These are phyloP conservation scores for Heliconius eleuchia DNA, from an alignment of 1,140 invertebrate species.

Conservation along the genomic window DNA sequence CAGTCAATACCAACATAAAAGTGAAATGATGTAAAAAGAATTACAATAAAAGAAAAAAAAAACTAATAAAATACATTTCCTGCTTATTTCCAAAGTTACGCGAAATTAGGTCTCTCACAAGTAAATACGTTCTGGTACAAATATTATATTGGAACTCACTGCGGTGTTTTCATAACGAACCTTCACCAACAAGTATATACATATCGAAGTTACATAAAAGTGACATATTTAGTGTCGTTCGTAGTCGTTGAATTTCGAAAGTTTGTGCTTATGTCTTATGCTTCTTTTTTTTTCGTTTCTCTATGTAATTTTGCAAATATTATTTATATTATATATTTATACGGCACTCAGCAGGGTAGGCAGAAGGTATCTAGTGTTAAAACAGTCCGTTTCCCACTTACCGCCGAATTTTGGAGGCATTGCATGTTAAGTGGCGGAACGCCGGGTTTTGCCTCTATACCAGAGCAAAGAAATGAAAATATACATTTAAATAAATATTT, in stretches of 20 bases:
- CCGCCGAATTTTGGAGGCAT: no score
- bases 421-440: no score
- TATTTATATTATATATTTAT: not conserved
- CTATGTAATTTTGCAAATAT: not conserved
- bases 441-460: no score
- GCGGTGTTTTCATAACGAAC: constrained; percentile 24
- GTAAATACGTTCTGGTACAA: constrained; percentile 30
- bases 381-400: no score
- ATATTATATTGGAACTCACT: constrained; percentile 23
- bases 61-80: constrained; percentile 25
- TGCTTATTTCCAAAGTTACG: constrained; percentile 24
- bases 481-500: no score
- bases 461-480: no score
- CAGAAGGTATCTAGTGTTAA: no score
- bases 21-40: constrained; percentile 6
- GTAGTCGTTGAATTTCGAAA: not conserved
- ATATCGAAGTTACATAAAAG: not conserved
- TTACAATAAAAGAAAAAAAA: constrained; percentile 24
- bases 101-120: constrained; percentile 25
- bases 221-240: not conserved
- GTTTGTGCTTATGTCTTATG: not conserved
- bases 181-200: not conserved
- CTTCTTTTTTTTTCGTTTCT: not conserved
- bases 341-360: no score
- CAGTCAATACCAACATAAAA: constrained; percentile 21